A percentile compares a stretch with the other conserved stretches of the same genome.
These are phyloP conservation scores for Calidris pygmaea DNA, from an alignment of 2,113 vertebrate genomes.

Conservation along the genomic window DNA sequence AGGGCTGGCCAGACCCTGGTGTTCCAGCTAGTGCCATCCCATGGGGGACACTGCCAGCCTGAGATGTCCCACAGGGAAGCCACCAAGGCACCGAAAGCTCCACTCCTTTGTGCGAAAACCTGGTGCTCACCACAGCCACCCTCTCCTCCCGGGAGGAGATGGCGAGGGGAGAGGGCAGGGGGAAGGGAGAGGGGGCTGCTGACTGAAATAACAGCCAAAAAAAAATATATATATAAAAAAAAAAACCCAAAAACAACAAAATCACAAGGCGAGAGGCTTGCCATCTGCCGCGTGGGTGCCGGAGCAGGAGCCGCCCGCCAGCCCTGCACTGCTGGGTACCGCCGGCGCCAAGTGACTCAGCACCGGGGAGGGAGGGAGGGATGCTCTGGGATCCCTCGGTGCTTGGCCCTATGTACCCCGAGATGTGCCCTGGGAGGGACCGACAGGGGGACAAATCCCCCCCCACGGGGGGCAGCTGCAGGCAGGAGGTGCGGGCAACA, in stretches of 20 bases:
- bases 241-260: neutral
- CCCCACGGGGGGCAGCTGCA: too few relatives aligned
- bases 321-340: rapidly evolving
- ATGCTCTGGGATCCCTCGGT: neutral
- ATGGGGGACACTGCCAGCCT: neutral
- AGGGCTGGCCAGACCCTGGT: rapidly evolving
- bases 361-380: neutral
- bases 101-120: rapidly evolving
- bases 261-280: conserved; percentile 39
- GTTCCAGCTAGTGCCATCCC: neutral
- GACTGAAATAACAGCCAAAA: too few relatives aligned
- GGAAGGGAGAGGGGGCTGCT: neutral
- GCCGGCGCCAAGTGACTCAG: neutral
- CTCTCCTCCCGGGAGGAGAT: neutral
- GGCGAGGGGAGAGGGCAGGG: neutral
- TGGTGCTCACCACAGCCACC: rapidly evolving
- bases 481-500: neutral
- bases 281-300: conserved; percentile 64
- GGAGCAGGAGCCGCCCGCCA: neutral
- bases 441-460: neutral
- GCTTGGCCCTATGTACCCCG: rapidly evolving
- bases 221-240: neutral
- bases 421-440: rapidly evolving
- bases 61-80: neutral
- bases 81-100: neutral